Evolutionary conservation across 2,113 vertebrate species (phyloP), one percentile per base, ranked within the genome.

Genomic region (Dromaius novaehollandiae): DNA sequence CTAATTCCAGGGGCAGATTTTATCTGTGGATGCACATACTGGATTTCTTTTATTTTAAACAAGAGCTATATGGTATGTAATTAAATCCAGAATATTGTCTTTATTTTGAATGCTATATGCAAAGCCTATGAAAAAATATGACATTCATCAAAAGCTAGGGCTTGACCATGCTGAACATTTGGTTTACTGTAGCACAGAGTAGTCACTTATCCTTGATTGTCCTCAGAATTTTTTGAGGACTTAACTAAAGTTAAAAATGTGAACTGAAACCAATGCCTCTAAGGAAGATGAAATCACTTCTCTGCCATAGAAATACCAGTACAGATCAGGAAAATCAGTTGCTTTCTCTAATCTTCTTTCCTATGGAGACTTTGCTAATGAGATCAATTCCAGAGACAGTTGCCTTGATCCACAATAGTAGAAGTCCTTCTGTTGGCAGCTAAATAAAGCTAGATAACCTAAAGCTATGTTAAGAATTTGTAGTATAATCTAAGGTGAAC

Each of bases 301-400:
- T 7, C 61, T 96, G 97, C 94, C 95, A 90, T 21, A 95, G 94
- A 92, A 93, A 96, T 97, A 97, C 93, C 86, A 96, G 96, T 58
- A 19, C 66, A 11, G 97, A 92, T 96, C 94, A 96, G 89, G 95
- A 95, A 96, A 96, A 95, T 97, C 95, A 94, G 95, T 95, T 90
- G 79, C 71, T 96, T 77, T 77, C 95, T 48, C 76, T 92, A 95
- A 97, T 96, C 94, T 96, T 48, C 95, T 89, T 97, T 97, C 96
- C 91, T 92, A 88, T 95, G 86, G 91, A 97, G 97, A 97, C 96
- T 97, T 97, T 92, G 58, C 94, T 97, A 98, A 97, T 97, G 95
- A 97, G 97, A 97, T 96, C 93, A 96, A 96, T 97, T 97, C 96
- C 89, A 90, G 94, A 91, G 96, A 92, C 95, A 94, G 96, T 95